Percentiles rank a stretch among this genome's conserved stretches.
Conservation (phyloP, 2,113 vertebrate genomes). For the Prionailurus bengalensis region DNA sequence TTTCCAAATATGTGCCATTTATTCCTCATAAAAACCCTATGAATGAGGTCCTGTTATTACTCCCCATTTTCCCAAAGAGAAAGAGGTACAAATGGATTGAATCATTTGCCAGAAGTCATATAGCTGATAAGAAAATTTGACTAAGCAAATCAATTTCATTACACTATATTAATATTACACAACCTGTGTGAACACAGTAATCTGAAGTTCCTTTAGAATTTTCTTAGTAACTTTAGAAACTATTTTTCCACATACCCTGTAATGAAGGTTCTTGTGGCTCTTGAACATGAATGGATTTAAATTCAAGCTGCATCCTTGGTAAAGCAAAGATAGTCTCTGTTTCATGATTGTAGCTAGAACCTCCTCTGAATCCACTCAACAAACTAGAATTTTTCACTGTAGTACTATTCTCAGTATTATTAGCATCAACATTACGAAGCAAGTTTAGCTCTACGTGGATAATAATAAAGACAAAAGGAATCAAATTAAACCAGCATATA, state of each 20-base stretch:
- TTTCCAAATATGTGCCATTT: neutral
- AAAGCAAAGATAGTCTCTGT: constrained; percentile 99
- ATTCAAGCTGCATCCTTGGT: constrained; percentile 98
- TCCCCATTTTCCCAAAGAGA: neutral
- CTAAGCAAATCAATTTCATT: neutral
- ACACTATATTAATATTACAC: neutral
- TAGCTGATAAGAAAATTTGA: constrained; percentile 43
- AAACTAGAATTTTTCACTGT: constrained; percentile 95
- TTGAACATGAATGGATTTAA: constrained; percentile 98
- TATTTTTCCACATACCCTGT: constrained; percentile 88
- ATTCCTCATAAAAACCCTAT: neutral
- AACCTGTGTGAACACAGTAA: neutral
- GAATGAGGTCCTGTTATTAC: neutral
- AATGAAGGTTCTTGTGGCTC: constrained; percentile 96
- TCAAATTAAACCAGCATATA: neutral
- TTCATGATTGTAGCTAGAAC: constrained; percentile 98
- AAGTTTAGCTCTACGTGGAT: constrained; percentile 93
- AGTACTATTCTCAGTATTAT: constrained; percentile 93
- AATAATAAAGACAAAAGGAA: constrained; percentile 8
- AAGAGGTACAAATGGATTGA: neutral
- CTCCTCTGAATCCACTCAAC: constrained; percentile 95
- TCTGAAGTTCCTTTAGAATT: constrained; percentile 1
- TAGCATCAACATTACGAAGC: constrained; percentile 96
- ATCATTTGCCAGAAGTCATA: neutral
- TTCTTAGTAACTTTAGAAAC: constrained; percentile 3